phyloP scores from a whole-genome alignment of 2,797 vertebrate genomes.

The Melanotaenia pygmaea region DNA sequence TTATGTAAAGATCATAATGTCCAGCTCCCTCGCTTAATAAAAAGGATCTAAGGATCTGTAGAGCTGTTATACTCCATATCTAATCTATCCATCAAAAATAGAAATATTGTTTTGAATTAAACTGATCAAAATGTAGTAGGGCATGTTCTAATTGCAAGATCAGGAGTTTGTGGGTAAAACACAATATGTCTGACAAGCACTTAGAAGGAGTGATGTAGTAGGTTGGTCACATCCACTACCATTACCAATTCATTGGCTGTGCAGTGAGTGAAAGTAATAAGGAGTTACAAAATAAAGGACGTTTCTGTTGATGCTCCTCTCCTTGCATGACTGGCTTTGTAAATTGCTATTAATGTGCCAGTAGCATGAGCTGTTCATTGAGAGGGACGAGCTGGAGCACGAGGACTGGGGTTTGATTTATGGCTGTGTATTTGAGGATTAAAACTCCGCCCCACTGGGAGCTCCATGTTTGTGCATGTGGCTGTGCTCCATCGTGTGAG shows the following conservation, averaged over 20 bases:
- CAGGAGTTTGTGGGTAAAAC: slow-evolving; percentile 14
- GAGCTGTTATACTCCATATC: no score
- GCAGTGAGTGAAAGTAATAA: slow-evolving; percentile 70
- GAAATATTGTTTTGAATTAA: neutral
- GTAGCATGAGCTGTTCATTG: slow-evolving; percentile 77
- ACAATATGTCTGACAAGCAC: slow-evolving; percentile 36
- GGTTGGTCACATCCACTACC: slow-evolving; percentile 54
- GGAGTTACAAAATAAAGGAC: slow-evolving; percentile 77
- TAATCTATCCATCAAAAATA: neutral
- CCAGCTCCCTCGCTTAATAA: no score
- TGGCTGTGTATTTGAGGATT: slow-evolving; percentile 79
- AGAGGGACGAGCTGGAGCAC: slow-evolving; percentile 63
- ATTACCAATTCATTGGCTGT: slow-evolving; percentile 58
- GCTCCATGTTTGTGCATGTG: slow-evolving; percentile 57
- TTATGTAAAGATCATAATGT: neutral
- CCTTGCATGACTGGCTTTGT: slow-evolving; percentile 70
- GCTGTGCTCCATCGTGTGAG: slow-evolving; percentile 30
- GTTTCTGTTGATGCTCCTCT: slow-evolving; percentile 63
- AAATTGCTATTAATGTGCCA: slow-evolving; percentile 82
- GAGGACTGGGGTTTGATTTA: slow-evolving; percentile 75
- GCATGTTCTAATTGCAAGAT: slow-evolving; percentile 13
- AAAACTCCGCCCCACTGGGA: slow-evolving; percentile 76
- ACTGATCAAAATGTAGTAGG: slow-evolving; percentile 13
- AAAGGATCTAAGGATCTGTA: no score
- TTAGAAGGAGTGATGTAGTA: slow-evolving; percentile 34